Conservation (phyloP, 92 coral and sea anemone species). For the Paramuricea clavata region DNA sequence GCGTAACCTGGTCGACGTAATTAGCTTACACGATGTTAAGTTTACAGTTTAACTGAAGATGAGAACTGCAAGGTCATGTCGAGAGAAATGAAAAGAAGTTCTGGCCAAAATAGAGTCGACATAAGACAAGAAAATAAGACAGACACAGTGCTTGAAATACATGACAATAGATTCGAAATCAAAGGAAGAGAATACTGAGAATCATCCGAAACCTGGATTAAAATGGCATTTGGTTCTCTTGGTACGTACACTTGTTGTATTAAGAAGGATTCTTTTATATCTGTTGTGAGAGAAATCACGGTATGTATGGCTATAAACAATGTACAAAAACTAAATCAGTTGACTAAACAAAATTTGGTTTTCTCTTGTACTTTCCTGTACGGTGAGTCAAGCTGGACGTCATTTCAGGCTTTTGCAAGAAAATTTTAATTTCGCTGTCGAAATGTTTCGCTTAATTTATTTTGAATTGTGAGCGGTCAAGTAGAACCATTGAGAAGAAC, state of each 20-base stretch:
- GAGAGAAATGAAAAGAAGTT: not conserved
- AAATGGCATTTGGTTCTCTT: not conserved
- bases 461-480: too few relatives aligned
- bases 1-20: too few relatives aligned
- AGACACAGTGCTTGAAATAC: not conserved
- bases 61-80: not conserved
- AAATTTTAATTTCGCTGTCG: too few relatives aligned
- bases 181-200: not conserved
- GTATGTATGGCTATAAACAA: not conserved
- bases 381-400: too few relatives aligned
- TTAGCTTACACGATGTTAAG: too few relatives aligned
- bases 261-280: not conserved
- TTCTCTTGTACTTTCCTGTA: too few relatives aligned
- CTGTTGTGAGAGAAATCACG: not conserved
- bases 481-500: too few relatives aligned
- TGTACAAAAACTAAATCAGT: not conserved
- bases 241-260: not conserved
- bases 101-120: not conserved
- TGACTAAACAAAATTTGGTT: not conserved
- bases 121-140: not conserved
- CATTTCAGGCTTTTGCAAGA: too few relatives aligned
- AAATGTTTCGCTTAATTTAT: too few relatives aligned
- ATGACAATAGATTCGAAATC: not conserved
- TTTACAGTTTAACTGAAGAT: too few relatives aligned
- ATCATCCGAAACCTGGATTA: not conserved